Conservation (phyloP, 2,797 vertebrate species). For the Botia almorhae region DNA sequence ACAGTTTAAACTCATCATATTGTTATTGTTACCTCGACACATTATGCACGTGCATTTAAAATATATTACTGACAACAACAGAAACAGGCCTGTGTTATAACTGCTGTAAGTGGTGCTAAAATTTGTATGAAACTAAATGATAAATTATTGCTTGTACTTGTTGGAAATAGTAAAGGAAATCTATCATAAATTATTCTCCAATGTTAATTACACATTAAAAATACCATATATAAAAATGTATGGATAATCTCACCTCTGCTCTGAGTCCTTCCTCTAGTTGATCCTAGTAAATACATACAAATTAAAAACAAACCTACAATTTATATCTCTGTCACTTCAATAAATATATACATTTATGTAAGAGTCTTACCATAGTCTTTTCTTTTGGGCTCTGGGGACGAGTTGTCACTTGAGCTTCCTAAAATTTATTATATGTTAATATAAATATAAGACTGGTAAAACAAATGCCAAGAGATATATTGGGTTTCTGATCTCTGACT, state of each 20-base stretch:
- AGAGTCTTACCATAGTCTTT: constrained; percentile 87
- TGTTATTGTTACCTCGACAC: neutral
- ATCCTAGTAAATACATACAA: constrained; percentile 62
- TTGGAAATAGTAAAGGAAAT: too few species aligned
- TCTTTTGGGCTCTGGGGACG: constrained; percentile 93
- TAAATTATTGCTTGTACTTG: too few species aligned
- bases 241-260: constrained; percentile 83
- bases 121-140: too few species aligned
- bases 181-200: neutral
- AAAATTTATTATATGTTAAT: constrained; percentile 22
- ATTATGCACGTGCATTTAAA: neutral
- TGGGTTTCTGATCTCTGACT: constrained; percentile 25
- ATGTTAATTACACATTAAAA: neutral
- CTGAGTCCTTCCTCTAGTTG: constrained; percentile 89
- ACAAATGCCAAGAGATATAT: neutral
- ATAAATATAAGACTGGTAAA: neutral
- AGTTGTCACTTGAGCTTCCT: constrained; percentile 94
- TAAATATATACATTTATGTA: neutral
- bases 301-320: neutral
- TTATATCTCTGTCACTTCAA: neutral
- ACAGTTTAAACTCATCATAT: neutral
- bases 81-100: neutral
- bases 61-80: neutral
- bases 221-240: neutral
- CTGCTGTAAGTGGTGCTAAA: too few species aligned